Conservation (phyloP, 2,797 vertebrate genomes). For the Sternotherus odoratus region DNA sequence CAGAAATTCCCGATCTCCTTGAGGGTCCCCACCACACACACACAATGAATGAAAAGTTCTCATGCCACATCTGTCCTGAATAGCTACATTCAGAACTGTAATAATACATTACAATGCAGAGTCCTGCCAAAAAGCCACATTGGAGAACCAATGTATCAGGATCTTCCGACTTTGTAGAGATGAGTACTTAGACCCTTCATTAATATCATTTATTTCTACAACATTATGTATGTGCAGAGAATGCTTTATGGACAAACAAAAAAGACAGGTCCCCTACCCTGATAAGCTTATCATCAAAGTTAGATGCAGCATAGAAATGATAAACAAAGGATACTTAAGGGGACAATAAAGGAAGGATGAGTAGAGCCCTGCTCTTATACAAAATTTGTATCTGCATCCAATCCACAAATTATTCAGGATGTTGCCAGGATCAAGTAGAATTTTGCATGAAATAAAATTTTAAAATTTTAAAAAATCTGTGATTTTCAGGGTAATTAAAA, state of each 20-base stretch:
- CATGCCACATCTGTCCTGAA: neutral
- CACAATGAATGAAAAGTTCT: neutral
- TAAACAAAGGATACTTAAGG: neutral
- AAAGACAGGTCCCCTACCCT: neutral
- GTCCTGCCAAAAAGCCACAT: neutral
- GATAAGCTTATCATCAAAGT: neutral
- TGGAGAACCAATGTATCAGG: neutral
- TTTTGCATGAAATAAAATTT: no score
- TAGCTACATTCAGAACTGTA: neutral
- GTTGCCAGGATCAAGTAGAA: neutral
- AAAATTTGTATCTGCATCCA: no score
- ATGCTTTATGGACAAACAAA: neutral
- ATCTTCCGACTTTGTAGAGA: neutral
- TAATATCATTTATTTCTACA: neutral
- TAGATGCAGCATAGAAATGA: neutral
- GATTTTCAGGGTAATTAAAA: neutral
- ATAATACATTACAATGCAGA: neutral
- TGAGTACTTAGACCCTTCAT: neutral
- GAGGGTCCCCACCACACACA: neutral
- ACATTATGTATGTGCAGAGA: neutral
- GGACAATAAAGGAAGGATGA: rapidly evolving
- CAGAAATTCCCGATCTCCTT: neutral
- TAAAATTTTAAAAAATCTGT: neutral
- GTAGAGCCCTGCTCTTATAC: no score
- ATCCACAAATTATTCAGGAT: neutral